A percentile compares a stretch with the other conserved stretches of the same genome.
These are phyloP conservation scores for Drosophila meridionalis DNA, from an alignment of 2,888 invertebrate genomes.

Conservation along the genomic window DNA sequence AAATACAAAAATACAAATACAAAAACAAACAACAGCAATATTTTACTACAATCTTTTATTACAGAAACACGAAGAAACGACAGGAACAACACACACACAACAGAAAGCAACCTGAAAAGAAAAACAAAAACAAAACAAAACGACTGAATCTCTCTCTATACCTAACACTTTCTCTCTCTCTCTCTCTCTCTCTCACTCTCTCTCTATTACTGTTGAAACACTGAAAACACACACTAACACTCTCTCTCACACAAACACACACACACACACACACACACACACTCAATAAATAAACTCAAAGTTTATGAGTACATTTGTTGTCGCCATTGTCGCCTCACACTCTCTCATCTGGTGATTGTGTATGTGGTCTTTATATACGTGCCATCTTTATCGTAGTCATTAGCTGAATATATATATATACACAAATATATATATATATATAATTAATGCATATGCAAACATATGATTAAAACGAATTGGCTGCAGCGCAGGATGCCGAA, in stretches of 20 bases:
- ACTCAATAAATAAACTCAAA: slow-evolving; percentile 57
- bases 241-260: not conserved
- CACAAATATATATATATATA: slow-evolving; percentile 31
- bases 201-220: slow-evolving; percentile 1
- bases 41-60: slow-evolving; percentile 73
- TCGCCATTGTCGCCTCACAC: slow-evolving; percentile 80
- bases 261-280: slow-evolving; percentile 35
- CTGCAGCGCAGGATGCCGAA: slow-evolving; percentile 50
- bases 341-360: slow-evolving; percentile 82
- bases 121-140: slow-evolving; percentile 53
- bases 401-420: slow-evolving; percentile 64
- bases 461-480: slow-evolving; percentile 21
- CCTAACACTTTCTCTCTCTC: not conserved
- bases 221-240: not conserved
- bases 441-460: slow-evolving; percentile 8
- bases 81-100: slow-evolving; percentile 39
- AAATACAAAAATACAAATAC: slow-evolving; percentile 17
- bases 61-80: slow-evolving; percentile 44
- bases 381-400: slow-evolving; percentile 83
- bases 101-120: slow-evolving; percentile 47
- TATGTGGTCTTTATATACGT: slow-evolving; percentile 83
- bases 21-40: slow-evolving; percentile 61
- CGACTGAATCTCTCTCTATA: slow-evolving; percentile 60
- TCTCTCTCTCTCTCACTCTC: slow-evolving; percentile 4
- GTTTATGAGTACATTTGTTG: slow-evolving; percentile 60